Conservation (phyloP, 2,888 invertebrate genomes). For the Folsomia manolachei region DNA sequence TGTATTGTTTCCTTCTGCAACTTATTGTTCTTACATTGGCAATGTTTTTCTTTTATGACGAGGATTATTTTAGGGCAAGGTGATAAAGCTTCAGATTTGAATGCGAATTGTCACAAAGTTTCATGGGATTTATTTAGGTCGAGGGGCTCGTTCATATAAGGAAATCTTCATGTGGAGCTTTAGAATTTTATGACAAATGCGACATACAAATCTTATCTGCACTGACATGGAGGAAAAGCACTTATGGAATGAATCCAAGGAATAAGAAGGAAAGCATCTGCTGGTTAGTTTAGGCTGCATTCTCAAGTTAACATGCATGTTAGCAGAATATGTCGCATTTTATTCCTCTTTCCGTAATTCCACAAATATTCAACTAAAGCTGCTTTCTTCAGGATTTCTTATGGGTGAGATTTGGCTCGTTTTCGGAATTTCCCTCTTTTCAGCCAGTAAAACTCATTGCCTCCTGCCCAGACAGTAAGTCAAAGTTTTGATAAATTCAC, state of each 20-base stretch:
- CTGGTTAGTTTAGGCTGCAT: not conserved
- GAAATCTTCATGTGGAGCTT: conserved; percentile 2
- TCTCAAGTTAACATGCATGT: not conserved
- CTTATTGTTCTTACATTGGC: not conserved
- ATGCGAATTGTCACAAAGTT: conserved; percentile 15
- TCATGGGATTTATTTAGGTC: conserved; percentile 19
- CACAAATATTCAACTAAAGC: not conserved
- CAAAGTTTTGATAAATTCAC: conserved; percentile 16
- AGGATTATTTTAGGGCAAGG: not conserved
- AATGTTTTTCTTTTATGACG: not conserved
- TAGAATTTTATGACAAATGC: conserved; percentile 12
- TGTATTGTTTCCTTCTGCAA: not conserved
- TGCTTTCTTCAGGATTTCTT: too few relatives aligned
- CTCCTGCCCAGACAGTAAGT: conserved; percentile 9
- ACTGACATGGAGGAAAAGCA: conserved; percentile 14
- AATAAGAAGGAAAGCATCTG: not conserved
- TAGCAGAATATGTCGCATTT: not conserved
- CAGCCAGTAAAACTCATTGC: too few relatives aligned
- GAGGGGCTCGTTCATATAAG: conserved; percentile 14
- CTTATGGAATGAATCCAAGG: conserved; percentile 21
- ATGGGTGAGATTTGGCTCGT: conserved; percentile 15
- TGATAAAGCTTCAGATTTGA: conserved; percentile 1
- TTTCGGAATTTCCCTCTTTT: not conserved
- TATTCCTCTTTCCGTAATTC: not conserved
- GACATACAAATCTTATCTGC: conserved; percentile 19